These are phyloP conservation scores for Drosophila quadrilineata DNA, from an alignment of 1,140 invertebrate species.

Conservation along the genomic window DNA sequence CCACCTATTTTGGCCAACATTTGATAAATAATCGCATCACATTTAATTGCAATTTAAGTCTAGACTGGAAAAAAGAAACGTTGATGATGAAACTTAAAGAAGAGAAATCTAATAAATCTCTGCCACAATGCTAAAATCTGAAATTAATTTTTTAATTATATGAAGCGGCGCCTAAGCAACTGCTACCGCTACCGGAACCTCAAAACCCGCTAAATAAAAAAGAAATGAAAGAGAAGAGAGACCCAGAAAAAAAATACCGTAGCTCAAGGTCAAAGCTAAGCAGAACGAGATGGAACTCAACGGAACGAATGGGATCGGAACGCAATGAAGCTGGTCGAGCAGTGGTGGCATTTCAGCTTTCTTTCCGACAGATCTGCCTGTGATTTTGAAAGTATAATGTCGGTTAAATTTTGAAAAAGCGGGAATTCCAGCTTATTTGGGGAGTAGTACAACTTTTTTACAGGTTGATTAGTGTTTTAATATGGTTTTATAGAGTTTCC, in stretches of 20 bases:
- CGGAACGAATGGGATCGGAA: too few relatives aligned
- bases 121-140: conserved; percentile 45
- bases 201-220: conserved; percentile 42
- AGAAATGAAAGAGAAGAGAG: too few relatives aligned
- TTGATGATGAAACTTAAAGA: conserved; percentile 11
- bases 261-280: conserved; percentile 48
- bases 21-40: conserved; percentile 54
- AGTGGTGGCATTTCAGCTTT: too few relatives aligned
- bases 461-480: too few relatives aligned
- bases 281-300: conserved; percentile 2
- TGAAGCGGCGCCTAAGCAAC: conserved; percentile 37
- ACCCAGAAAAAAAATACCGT: too few relatives aligned
- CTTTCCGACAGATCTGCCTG: too few relatives aligned
- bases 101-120: conserved; percentile 57
- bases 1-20: background rate
- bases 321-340: background rate
- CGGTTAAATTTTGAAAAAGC: too few relatives aligned
- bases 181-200: conserved; percentile 40
- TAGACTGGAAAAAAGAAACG: conserved; percentile 29
- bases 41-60: conserved; percentile 47
- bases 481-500: too few relatives aligned
- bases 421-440: too few relatives aligned
- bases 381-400: too few relatives aligned
- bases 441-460: too few relatives aligned
- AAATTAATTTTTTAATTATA: conserved; percentile 77